Conservation (phyloP, 2,888 invertebrate species). For the Catotricha subobsoleta region DNA sequence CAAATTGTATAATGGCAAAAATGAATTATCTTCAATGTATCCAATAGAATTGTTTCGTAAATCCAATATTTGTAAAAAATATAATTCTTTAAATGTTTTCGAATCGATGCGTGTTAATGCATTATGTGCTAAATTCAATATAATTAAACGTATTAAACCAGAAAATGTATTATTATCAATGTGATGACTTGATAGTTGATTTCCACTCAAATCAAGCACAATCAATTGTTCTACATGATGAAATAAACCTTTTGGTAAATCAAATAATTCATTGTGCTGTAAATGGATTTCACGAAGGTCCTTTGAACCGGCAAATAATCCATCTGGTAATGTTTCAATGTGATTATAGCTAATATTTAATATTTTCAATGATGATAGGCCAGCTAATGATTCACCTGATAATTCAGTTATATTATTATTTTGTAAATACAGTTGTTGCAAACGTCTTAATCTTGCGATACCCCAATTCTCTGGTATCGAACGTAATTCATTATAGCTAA, state of each 20-base stretch:
- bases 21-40: slow-evolving; percentile 76
- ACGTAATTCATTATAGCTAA: slow-evolving; percentile 64
- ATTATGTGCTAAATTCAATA: slow-evolving; percentile 71
- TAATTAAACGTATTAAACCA: slow-evolving; percentile 65
- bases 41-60: slow-evolving; percentile 73
- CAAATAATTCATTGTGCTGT: slow-evolving; percentile 68
- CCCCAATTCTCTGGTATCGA: slow-evolving; percentile 54
- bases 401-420: slow-evolving; percentile 68
- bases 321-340: slow-evolving; percentile 61
- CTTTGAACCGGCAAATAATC: slow-evolving; percentile 60
- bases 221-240: slow-evolving; percentile 68
- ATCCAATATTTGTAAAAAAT: slow-evolving; percentile 69
- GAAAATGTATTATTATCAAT: slow-evolving; percentile 71
- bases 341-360: slow-evolving; percentile 77
- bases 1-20: slow-evolving; percentile 70
- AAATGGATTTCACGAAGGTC: slow-evolving; percentile 68
- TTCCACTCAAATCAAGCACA: slow-evolving; percentile 66
- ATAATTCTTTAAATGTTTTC: slow-evolving; percentile 70
- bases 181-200: slow-evolving; percentile 68
- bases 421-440: slow-evolving; percentile 63
- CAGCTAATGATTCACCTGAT: slow-evolving; percentile 59
- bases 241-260: slow-evolving; percentile 66
- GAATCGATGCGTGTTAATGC: slow-evolving; percentile 67
- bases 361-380: slow-evolving; percentile 57
- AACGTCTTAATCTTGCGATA: slow-evolving; percentile 52